Conservation (phyloP, 2,797 vertebrate genomes). For the Mastacembelus armatus region DNA sequence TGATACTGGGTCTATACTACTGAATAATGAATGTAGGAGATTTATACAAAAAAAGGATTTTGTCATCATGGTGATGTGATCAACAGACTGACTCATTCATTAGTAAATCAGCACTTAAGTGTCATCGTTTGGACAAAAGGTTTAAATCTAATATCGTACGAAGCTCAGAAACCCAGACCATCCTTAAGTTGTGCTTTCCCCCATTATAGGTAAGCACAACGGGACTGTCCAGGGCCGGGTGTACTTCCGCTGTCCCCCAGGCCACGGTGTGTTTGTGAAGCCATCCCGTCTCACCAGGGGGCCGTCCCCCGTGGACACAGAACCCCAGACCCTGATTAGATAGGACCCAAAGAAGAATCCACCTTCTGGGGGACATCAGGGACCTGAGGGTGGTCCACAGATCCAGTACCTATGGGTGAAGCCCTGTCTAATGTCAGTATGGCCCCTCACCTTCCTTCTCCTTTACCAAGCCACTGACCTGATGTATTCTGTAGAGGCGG, state of each 20-base stretch:
- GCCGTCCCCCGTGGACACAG: conserved; percentile 75
- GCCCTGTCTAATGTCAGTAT: conserved; percentile 27
- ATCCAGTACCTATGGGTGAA: conserved; percentile 32
- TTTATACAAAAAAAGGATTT: too few relatives aligned
- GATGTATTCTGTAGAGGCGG: conserved; percentile 34
- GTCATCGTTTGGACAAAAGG: too few relatives aligned
- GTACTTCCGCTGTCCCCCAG: conserved; percentile 88
- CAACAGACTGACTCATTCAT: too few relatives aligned
- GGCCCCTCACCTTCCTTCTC: conserved; percentile 21
- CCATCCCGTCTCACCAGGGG: conserved; percentile 86
- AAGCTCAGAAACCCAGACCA: neutral
- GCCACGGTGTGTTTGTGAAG: conserved; percentile 87
- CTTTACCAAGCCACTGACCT: conserved; percentile 41
- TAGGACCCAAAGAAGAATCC: conserved; percentile 67
- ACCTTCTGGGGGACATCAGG: conserved; percentile 47
- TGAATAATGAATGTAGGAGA: too few relatives aligned
- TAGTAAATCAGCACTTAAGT: too few relatives aligned
- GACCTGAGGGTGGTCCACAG: conserved; percentile 63
- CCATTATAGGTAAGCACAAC: conserved; percentile 84
- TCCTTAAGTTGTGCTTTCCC: conserved; percentile 1
- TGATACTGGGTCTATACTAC: too few relatives aligned
- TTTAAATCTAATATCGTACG: too few relatives aligned
- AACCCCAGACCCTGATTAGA: conserved; percentile 76
- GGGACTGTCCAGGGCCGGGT: conserved; percentile 89
- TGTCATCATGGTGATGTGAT: too few relatives aligned